Evolutionary conservation across 2,888 invertebrate genomes (phyloP), one percentile per base, ranked within the genome.

Genomic region (Mechanitis messenoides): DNA sequence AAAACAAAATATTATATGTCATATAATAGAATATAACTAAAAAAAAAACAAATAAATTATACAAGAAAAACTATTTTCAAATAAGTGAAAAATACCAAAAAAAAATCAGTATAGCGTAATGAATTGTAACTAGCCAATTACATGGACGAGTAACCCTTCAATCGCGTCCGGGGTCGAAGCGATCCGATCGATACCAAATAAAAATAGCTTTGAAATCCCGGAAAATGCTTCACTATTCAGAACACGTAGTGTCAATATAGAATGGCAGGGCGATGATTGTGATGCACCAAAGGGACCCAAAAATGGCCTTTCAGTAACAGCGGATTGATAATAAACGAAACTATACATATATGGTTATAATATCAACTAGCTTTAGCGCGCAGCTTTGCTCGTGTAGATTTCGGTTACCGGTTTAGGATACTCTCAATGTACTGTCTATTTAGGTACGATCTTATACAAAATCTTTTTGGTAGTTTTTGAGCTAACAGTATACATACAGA

Each of bases 61-160:
- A 20, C 20, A 20, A 20, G 20, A 1, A 9, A 38, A 28, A 38
- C 53, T 55, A 38, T 50, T 59, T 1, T 42, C 42, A 61, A 59
- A 70, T 68, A 71, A 70, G 69, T 69, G 71, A 66, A 61, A 74
- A 77, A 75, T 71, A 72, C 68, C 72, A 68, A 78, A 42, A 38
- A 38, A 38, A 83, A 81, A 83, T 79, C 80, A 79, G 77, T 72
- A 74, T 71, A 72, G 69, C 71, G 71, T 71, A 89, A 89, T 90
- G 89, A 89, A 86, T 87, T 83, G 85, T 85, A 86, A 87, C 85
- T 83, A 80, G 82, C 78, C 88, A 88, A 89, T 90, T 87, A 89
- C 83, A 84, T 79, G 85, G 80, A 58, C 78, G 79, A 77, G 70
- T 81, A 89, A 90, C 89, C 89, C 89, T 89, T 89, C 86, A 79